Conservation (phyloP, 1,140 invertebrate species). For the Dryas iulia region DNA sequence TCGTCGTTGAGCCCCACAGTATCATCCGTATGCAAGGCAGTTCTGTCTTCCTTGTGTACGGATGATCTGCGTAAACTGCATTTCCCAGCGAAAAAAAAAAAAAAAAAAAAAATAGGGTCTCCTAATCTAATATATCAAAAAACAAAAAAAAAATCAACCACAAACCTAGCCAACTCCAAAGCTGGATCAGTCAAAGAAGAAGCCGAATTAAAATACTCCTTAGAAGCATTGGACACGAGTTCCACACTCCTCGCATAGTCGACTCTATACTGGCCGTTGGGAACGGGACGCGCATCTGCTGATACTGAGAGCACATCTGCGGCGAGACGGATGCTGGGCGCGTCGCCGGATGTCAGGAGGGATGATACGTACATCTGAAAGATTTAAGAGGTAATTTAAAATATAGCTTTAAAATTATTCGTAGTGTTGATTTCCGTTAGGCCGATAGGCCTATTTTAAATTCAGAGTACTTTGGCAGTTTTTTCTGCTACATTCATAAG, state of each 20-base stretch:
- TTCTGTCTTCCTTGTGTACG: too few species aligned
- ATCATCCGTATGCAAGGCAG: too few species aligned
- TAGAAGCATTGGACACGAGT: conserved; percentile 46
- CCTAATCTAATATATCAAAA: background rate
- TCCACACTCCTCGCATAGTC: conserved; percentile 41
- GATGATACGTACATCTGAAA: conserved; percentile 60
- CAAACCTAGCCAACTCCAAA: conserved; percentile 55
- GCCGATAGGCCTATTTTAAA: too few species aligned
- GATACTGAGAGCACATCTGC: conserved; percentile 37
- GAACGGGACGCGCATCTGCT: conserved; percentile 7
- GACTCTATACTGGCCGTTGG: conserved; percentile 21
- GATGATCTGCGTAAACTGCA: too few species aligned
- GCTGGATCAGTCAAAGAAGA: conserved; percentile 52
- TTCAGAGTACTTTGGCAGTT: too few species aligned
- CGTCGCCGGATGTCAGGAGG: conserved; percentile 56
- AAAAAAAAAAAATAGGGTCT: too few species aligned
- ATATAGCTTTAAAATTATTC: too few species aligned
- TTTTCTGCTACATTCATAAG: too few species aligned
- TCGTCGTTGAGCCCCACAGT: too few species aligned
- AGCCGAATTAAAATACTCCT: conserved; percentile 66
- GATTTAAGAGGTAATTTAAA: too few species aligned
- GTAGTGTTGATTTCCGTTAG: too few species aligned
- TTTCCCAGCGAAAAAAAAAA: too few species aligned
- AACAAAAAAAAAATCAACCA: background rate
- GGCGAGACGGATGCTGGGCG: conserved; percentile 50